A percentile compares a stretch with the other conserved stretches of the same genome.
These are phyloP conservation scores for Paralvinella palmiformis DNA, from an alignment of 1,140 invertebrate genomes.

Conservation along the genomic window DNA sequence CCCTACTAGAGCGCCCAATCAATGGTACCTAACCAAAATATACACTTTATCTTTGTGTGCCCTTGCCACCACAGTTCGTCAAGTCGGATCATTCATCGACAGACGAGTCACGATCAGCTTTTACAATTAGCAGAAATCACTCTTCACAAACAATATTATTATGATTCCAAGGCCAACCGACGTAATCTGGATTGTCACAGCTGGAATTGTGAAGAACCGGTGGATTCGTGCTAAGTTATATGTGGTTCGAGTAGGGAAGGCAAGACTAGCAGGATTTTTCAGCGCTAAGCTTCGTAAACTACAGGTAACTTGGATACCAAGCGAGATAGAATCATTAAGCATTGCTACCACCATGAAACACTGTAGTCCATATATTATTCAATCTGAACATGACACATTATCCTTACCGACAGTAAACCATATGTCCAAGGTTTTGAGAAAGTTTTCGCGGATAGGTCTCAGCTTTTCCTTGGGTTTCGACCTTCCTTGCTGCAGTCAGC, in stretches of 20 bases:
- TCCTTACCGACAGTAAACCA: conserved; percentile 26
- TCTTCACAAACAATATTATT: no score
- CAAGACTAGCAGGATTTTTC: conserved; percentile 22
- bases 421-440: conserved; percentile 26
- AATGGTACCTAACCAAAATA: no score
- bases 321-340: conserved; percentile 23
- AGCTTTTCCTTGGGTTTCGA: conserved; percentile 19
- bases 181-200: conserved; percentile 14
- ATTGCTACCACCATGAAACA: conserved; percentile 25
- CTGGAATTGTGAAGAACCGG: conserved; percentile 15
- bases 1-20: no score
- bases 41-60: no score
- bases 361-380: conserved; percentile 23
- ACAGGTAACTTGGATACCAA: conserved; percentile 24
- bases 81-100: no score
- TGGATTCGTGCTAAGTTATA: conserved; percentile 24
- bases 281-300: conserved; percentile 19
- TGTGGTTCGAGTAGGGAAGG: conserved; percentile 9
- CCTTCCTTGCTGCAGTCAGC: conserved; percentile 22
- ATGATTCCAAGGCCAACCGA: no score
- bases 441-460: conserved; percentile 25
- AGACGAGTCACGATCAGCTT: no score
- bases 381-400: conserved; percentile 13
- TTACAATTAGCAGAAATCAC: no score
- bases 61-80: no score